Percentiles rank a stretch among this genome's conserved stretches.
Conservation (phyloP, 2,113 vertebrate species). For the Pristiophorus japonicus region DNA sequence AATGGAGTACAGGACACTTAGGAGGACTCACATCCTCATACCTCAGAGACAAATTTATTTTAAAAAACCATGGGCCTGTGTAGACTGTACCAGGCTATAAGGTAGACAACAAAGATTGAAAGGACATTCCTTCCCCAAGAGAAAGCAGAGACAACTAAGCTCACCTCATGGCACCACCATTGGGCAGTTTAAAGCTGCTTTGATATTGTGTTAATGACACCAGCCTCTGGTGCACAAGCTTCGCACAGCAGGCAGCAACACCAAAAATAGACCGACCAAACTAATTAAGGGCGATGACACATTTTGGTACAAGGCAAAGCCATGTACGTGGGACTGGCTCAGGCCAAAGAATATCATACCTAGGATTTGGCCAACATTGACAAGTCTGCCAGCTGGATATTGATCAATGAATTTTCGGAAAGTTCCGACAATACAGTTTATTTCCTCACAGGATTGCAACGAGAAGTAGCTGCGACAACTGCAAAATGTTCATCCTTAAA, state of each 20-base stretch:
- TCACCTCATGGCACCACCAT: not conserved
- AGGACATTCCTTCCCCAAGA: not conserved
- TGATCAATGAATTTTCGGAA: not conserved
- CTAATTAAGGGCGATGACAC: not conserved
- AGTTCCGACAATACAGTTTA: not conserved
- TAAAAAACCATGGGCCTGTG: not conserved
- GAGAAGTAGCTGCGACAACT: not conserved
- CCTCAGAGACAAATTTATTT: not conserved
- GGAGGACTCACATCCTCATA: not conserved
- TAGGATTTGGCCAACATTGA: not conserved
- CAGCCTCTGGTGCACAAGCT: not conserved
- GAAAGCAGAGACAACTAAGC: not conserved
- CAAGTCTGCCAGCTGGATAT: not conserved
- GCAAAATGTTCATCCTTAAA: not conserved
- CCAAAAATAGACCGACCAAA: not conserved
- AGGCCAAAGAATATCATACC: not conserved
- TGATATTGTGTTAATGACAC: not conserved
- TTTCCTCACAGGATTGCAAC: not conserved
- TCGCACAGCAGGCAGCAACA: not conserved
- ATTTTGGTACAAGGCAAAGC: not conserved
- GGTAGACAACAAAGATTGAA: not conserved
- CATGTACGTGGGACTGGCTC: not conserved
- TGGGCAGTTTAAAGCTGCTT: not conserved
- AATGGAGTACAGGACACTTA: not conserved
- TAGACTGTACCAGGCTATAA: not conserved